Conservation (phyloP, 2,113 vertebrate species). For the Rhombomys opimus region DNA sequence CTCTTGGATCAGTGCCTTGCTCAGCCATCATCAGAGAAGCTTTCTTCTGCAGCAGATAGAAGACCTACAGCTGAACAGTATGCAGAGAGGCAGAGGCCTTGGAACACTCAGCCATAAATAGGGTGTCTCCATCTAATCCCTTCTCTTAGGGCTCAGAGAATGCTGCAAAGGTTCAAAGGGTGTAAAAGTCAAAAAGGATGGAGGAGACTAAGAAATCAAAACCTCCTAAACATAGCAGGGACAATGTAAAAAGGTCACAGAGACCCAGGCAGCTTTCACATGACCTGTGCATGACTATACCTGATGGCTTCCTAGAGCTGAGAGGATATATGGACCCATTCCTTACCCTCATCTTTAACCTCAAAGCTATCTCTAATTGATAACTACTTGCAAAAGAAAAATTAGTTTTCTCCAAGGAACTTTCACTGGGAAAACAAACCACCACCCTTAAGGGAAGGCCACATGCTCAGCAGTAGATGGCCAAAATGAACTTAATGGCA, state of each 20-base stretch:
- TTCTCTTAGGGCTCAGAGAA: neutral
- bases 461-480: no score
- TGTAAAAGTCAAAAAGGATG: neutral
- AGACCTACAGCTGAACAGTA: neutral
- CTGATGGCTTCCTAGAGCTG: neutral
- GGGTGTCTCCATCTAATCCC: neutral
- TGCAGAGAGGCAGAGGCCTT: neutral
- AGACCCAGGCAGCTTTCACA: neutral
- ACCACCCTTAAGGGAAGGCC: neutral
- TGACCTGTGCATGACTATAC: neutral
- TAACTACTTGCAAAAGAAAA: neutral
- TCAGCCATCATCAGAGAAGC: neutral
- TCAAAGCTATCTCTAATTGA: neutral
- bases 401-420: no score
- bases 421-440: neutral
- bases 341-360: neutral
- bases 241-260: neutral
- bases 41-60: neutral
- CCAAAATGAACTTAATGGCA: neutral
- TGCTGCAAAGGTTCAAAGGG: neutral
- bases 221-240: neutral
- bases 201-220: neutral
- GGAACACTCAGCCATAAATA: neutral
- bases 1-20: neutral
- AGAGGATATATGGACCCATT: neutral